A percentile compares a stretch with the other conserved stretches of the same genome.
Conservation (phyloP, 2,113 vertebrate genomes). For the Hirundichthys speculiger region DNA sequence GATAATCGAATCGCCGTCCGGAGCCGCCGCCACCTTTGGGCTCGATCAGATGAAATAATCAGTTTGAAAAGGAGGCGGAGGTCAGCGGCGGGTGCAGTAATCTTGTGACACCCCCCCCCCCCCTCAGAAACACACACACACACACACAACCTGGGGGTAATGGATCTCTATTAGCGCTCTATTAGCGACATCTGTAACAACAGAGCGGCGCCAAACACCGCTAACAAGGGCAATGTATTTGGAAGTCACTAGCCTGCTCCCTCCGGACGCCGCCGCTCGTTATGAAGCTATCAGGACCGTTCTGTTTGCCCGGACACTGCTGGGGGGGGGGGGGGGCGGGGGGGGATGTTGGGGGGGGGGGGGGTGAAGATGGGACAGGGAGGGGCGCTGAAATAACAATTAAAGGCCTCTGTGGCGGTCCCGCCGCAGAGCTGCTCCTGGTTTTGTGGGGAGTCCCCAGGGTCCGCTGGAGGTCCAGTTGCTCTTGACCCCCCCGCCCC, state of each 20-base stretch:
- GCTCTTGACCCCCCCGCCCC: constrained; percentile 75
- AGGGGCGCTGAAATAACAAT: constrained; percentile 72
- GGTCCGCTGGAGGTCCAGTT: constrained; percentile 65
- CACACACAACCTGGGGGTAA: constrained; percentile 72
- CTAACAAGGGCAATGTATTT: constrained; percentile 85
- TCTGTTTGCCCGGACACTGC: constrained; percentile 69
- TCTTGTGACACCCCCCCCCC: constrained; percentile 62
- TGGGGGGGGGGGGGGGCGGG: too few species aligned
- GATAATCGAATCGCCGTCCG: constrained; percentile 48
- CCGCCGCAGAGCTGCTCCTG: constrained; percentile 43
- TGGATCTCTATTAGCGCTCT: constrained; percentile 80
- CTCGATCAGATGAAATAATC: constrained; percentile 66
- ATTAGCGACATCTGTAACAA: constrained; percentile 82
- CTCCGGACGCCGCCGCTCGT: constrained; percentile 73
- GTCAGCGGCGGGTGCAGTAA: constrained; percentile 58
- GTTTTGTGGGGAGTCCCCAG: constrained; percentile 51
- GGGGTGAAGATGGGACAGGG: constrained; percentile 36
- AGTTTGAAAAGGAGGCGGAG: constrained; percentile 58
- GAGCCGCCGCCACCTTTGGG: constrained; percentile 63
- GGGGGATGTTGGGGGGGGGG: constrained; percentile 25
- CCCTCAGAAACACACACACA: constrained; percentile 23
- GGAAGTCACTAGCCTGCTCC: constrained; percentile 77
- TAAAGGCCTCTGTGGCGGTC: constrained; percentile 59
- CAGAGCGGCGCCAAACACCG: constrained; percentile 73
- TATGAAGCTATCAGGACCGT: constrained; percentile 76